Evolutionary conservation across 2,888 invertebrate genomes (phyloP).

Genomic region (Pimpla rufipes): DNA sequence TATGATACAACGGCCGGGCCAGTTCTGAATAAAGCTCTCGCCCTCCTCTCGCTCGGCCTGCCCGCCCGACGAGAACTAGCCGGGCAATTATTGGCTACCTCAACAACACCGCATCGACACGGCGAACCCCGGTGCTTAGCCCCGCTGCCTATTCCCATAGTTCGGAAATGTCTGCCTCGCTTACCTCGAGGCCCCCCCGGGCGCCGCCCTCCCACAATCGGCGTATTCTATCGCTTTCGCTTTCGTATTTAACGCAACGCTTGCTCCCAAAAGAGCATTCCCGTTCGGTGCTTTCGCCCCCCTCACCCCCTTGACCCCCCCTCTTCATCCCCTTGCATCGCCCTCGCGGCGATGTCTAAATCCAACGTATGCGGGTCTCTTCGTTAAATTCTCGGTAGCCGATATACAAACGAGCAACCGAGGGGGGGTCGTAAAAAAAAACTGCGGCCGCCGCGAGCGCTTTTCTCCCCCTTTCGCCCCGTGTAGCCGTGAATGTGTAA

Average conservation of each 20-base stretch:
- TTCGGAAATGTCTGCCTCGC: constrained; percentile 12
- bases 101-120: constrained; percentile 50
- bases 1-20: constrained; percentile 63
- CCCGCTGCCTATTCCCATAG: neutral
- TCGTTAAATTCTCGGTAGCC: no score
- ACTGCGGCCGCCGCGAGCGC: no score
- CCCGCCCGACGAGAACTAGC: constrained; percentile 25
- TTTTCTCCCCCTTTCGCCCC: no score
- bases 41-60: constrained; percentile 35
- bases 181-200: neutral
- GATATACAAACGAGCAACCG: no score
- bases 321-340: no score
- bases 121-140: constrained; percentile 12
- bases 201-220: constrained; percentile 11
- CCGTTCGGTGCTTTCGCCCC: neutral
- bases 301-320: no score
- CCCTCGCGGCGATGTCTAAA: no score
- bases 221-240: neutral
- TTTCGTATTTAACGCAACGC: constrained; percentile 34
- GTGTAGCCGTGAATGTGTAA: neutral
- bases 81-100: constrained; percentile 67
- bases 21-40: constrained; percentile 67
- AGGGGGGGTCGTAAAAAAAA: no score
- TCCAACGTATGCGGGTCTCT: no score
- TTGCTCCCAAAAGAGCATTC: constrained; percentile 35